phyloP scores from a whole-genome alignment of 2,888 invertebrate species.

The Coleophora flavipennella region DNA sequence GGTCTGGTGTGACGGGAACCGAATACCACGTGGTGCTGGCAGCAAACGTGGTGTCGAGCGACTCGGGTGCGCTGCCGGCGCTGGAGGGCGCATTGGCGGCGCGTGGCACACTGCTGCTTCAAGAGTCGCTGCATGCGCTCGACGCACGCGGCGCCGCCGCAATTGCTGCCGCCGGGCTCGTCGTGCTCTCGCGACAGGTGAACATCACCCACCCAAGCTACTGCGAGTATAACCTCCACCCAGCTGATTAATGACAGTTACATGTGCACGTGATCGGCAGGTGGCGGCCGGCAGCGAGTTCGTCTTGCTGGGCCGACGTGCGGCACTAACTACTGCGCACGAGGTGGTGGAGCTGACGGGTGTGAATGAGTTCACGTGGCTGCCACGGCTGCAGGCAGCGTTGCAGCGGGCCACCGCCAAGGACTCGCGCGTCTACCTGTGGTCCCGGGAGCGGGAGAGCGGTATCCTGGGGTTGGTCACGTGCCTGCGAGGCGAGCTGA shows the following conservation, averaged over 20 bases:
- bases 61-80: slow-evolving; percentile 65
- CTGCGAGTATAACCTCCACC: neutral
- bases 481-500: slow-evolving; percentile 91
- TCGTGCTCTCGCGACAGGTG: slow-evolving; percentile 30
- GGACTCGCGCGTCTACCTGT: slow-evolving; percentile 21
- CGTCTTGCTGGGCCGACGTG: slow-evolving; percentile 76
- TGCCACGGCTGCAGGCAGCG: slow-evolving; percentile 83
- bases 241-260: neutral
- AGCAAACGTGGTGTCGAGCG: slow-evolving; percentile 75
- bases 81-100: slow-evolving; percentile 76
- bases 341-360: slow-evolving; percentile 79
- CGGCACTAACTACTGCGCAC: slow-evolving; percentile 36
- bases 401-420: slow-evolving; percentile 76
- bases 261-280: slow-evolving; percentile 42
- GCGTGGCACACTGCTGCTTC: slow-evolving; percentile 81
- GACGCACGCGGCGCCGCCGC: slow-evolving; percentile 46
- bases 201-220: neutral
- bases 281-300: slow-evolving; percentile 76
- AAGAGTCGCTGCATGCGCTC: slow-evolving; percentile 72
- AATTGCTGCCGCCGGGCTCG: slow-evolving; percentile 37
- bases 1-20: slow-evolving; percentile 71
- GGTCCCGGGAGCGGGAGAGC: slow-evolving; percentile 68
- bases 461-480: slow-evolving; percentile 92
- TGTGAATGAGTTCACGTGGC: slow-evolving; percentile 80
- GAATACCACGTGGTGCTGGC: slow-evolving; percentile 79